Conservation (phyloP, 1,140 invertebrate species). For the Solen grandis region DNA sequence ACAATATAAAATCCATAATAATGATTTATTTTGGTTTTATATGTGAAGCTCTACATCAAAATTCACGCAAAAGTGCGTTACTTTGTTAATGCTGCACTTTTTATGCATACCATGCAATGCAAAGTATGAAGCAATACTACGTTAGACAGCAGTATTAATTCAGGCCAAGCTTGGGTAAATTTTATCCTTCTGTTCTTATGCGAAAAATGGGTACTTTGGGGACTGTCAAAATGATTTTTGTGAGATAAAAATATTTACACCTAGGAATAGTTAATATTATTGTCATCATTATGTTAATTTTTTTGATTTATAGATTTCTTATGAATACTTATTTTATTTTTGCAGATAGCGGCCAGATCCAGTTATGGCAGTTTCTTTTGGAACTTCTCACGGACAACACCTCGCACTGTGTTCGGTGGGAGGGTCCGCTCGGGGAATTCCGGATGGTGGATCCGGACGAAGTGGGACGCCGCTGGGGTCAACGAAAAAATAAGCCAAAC, state of each 20-base stretch:
- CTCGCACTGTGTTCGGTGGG: constrained; percentile 98
- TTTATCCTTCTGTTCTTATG: neutral
- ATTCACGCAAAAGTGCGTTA: too few species aligned
- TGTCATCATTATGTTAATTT: neutral
- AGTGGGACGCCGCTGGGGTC: constrained; percentile 96
- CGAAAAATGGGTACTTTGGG: neutral
- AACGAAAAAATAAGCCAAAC: constrained; percentile 95
- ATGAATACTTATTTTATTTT: neutral
- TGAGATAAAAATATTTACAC: neutral
- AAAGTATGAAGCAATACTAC: too few species aligned
- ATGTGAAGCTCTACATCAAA: too few species aligned
- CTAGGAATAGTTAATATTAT: neutral
- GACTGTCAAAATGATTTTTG: neutral
- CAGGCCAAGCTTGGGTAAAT: neutral
- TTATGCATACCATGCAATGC: too few species aligned
- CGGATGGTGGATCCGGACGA: constrained; percentile 98
- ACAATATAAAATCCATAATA: too few species aligned
- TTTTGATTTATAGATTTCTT: neutral
- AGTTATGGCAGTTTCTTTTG: constrained; percentile 96
- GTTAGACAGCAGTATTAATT: too few species aligned
- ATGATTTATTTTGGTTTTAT: too few species aligned
- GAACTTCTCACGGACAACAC: constrained; percentile 96
- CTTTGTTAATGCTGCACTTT: too few species aligned
- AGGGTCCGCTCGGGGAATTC: constrained; percentile 98
- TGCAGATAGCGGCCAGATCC: constrained; percentile 76